Percentiles rank a stretch among this genome's conserved stretches.
phyloP scores from a whole-genome alignment of 2,888 invertebrate genomes.

The Volucella zonaria region DNA sequence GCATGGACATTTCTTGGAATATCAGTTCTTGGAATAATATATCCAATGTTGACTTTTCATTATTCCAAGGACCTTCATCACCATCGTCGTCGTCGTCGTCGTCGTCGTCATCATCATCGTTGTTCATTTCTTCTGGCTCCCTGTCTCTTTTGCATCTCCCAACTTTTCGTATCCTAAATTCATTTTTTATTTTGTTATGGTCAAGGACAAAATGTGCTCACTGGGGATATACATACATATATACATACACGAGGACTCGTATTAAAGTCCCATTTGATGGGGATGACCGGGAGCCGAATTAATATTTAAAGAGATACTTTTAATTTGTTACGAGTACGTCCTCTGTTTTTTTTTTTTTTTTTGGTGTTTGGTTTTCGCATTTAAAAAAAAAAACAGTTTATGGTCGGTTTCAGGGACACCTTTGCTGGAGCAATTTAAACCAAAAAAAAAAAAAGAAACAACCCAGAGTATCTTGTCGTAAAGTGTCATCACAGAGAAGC shows the following conservation, averaged over 20 bases:
- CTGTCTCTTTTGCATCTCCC: neutral
- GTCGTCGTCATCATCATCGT: slow-evolving; percentile 33
- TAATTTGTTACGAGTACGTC: slow-evolving; percentile 11
- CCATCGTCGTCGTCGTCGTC: slow-evolving; percentile 4
- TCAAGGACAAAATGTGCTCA: neutral
- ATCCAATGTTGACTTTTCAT: slow-evolving; percentile 47
- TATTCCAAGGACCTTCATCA: slow-evolving; percentile 32
- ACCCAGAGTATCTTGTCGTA: neutral
- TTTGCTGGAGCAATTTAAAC: neutral
- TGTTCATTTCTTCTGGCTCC: neutral
- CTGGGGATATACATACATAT: neutral
- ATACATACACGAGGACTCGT: too few species aligned
- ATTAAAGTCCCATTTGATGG: slow-evolving; percentile 35
- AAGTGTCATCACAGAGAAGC: neutral
- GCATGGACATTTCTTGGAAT: neutral
- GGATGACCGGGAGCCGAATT: slow-evolving; percentile 5
- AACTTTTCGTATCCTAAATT: neutral
- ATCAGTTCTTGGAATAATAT: neutral
- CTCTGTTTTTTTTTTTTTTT: neutral
- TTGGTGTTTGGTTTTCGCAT: neutral
- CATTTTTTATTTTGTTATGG: neutral
- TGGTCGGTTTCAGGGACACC: slow-evolving; percentile 12
- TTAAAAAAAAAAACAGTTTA: slow-evolving; percentile 14
- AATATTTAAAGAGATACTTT: slow-evolving; percentile 36
- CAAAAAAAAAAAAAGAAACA: neutral